A percentile compares a stretch with the other conserved stretches of the same genome.
These are phyloP conservation scores for Atethmia centrago DNA, from an alignment of 2,888 invertebrate genomes.

Conservation along the genomic window DNA sequence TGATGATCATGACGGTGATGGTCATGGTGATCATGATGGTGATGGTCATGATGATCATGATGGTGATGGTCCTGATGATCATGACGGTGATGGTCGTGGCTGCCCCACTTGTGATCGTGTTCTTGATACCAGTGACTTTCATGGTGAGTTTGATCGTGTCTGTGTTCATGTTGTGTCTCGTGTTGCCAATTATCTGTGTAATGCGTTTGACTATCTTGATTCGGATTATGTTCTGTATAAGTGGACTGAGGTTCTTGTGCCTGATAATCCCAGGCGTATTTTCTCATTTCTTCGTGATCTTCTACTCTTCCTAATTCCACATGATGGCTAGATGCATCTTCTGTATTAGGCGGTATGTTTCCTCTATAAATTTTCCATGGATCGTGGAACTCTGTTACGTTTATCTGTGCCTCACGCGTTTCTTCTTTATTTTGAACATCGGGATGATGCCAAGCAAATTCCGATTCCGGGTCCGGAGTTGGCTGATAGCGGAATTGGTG, in stretches of 20 bases:
- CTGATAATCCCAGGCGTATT: conserved; percentile 82
- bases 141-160: conserved; percentile 63
- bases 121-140: conserved; percentile 59
- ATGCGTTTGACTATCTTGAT: conserved; percentile 51
- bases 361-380: conserved; percentile 94
- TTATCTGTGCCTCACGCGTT: conserved; percentile 69
- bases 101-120: conserved; percentile 51
- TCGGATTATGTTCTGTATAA: conserved; percentile 54
- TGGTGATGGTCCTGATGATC: conserved; percentile 50
- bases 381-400: conserved; percentile 88
- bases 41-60: conserved; percentile 15
- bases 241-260: conserved; percentile 57
- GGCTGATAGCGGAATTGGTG: conserved; percentile 81
- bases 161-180: conserved; percentile 52
- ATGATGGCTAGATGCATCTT: conserved; percentile 64
- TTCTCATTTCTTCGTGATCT: conserved; percentile 78
- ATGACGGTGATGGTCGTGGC: conserved; percentile 56
- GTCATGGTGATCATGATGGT: conserved; percentile 5
- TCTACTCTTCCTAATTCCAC: conserved; percentile 66
- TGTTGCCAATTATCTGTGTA: conserved; percentile 61
- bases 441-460: conserved; percentile 88
- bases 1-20: not conserved
- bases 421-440: conserved; percentile 75
- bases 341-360: conserved; percentile 81
- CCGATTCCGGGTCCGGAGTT: conserved; percentile 82